Conservation (phyloP, 53 echinoderm and acorn worm species). For the Glandiceps talaboti region DNA sequence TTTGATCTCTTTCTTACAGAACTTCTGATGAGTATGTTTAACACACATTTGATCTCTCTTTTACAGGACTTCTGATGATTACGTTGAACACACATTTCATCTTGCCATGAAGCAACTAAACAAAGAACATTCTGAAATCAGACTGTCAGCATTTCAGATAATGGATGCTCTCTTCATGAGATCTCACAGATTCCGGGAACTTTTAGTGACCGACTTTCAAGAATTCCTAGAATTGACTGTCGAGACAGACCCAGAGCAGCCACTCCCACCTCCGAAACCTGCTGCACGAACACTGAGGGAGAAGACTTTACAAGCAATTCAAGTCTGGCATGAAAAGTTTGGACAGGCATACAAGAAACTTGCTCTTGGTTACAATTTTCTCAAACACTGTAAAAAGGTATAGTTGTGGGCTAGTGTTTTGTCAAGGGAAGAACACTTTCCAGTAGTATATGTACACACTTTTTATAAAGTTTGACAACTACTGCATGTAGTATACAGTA, state of each 20-base stretch:
- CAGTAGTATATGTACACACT: too few relatives aligned
- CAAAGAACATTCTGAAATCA: slow-evolving; percentile 78
- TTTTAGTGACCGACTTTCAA: slow-evolving; percentile 58
- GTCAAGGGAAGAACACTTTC: too few relatives aligned
- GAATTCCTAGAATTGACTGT: slow-evolving; percentile 69
- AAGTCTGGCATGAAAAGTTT: slow-evolving; percentile 76
- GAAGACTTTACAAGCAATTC: slow-evolving; percentile 64
- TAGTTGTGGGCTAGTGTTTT: too few relatives aligned
- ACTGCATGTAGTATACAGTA: too few relatives aligned
- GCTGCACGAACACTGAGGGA: slow-evolving; percentile 81
- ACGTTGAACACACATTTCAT: slow-evolving; percentile 71
- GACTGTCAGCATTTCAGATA: slow-evolving; percentile 81
- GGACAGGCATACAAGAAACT: slow-evolving; percentile 94
- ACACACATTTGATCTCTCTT: neutral
- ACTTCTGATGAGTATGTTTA: slow-evolving; percentile 78
- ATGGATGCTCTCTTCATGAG: slow-evolving; percentile 77
- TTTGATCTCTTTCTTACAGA: slow-evolving; percentile 14
- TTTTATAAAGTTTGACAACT: too few relatives aligned
- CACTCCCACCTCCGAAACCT: slow-evolving; percentile 74
- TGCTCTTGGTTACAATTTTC: slow-evolving; percentile 81
- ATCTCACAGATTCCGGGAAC: slow-evolving; percentile 82
- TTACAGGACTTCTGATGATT: slow-evolving; percentile 66
- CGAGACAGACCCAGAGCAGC: slow-evolving; percentile 51
- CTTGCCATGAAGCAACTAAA: slow-evolving; percentile 55
- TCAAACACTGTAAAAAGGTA: slow-evolving; percentile 84